A percentile compares a stretch with the other conserved stretches of the same genome.
Conservation (phyloP, 2,888 invertebrate genomes). For the Latrodectus elegans region DNA sequence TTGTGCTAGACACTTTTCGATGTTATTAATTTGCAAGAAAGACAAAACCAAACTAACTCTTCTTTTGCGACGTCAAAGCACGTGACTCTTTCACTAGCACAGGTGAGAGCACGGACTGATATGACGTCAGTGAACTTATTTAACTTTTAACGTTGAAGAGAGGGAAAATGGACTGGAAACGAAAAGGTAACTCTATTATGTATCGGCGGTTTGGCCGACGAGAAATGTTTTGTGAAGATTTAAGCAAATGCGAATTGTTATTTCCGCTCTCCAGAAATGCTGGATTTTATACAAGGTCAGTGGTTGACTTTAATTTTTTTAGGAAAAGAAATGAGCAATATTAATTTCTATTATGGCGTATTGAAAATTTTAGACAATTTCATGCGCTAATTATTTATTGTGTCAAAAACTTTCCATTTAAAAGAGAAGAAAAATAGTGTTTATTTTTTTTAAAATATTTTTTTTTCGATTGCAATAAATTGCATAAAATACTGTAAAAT, state of each 20-base stretch:
- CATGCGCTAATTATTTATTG: no score
- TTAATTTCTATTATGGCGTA: no score
- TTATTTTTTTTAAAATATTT: no score
- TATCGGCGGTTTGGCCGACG: slow-evolving; percentile 12
- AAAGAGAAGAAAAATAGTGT: no score
- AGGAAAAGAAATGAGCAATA: no score
- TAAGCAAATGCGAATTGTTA: slow-evolving; percentile 60
- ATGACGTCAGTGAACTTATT: slow-evolving; percentile 44
- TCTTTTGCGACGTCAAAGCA: slow-evolving; percentile 31
- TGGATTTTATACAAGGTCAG: slow-evolving; percentile 59
- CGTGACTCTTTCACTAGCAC: slow-evolving; percentile 28
- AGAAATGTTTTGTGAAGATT: slow-evolving; percentile 21
- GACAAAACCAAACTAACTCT: slow-evolving; percentile 6
- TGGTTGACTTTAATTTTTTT: neutral
- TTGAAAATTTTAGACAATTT: no score
- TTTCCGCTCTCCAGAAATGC: slow-evolving; percentile 41
- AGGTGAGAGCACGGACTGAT: slow-evolving; percentile 24
- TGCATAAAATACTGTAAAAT: no score
- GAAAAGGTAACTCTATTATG: slow-evolving; percentile 30
- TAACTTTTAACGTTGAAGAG: slow-evolving; percentile 19
- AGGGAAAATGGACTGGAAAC: slow-evolving; percentile 24
- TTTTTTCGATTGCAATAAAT: no score
- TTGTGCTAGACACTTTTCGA: no score
- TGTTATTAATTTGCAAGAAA: no score
- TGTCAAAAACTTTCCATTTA: no score